Evolutionary conservation across 1,140 invertebrate species (phyloP).

Genomic region (Epicauta chinensis): DNA sequence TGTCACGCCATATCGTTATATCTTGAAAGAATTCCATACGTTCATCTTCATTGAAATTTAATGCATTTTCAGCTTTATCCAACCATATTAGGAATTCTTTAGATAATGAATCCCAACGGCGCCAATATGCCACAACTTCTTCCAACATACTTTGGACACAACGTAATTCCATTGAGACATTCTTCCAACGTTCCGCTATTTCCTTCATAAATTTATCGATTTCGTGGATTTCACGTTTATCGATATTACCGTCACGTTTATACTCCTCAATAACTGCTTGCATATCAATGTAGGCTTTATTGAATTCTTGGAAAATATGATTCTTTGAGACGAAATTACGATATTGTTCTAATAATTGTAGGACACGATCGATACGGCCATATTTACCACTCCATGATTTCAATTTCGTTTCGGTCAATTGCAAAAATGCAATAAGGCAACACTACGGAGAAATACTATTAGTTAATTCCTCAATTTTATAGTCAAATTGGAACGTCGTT

Average conservation of each 20-base stretch:
- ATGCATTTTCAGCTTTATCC: slow-evolving; percentile 66
- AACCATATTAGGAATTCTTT: slow-evolving; percentile 78
- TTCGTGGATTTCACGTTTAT: slow-evolving; percentile 64
- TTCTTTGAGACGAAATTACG: slow-evolving; percentile 86
- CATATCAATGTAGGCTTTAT: slow-evolving; percentile 86
- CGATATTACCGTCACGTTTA: slow-evolving; percentile 76
- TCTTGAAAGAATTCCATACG: slow-evolving; percentile 87
- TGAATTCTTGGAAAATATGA: slow-evolving; percentile 90
- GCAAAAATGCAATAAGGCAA: slow-evolving; percentile 84
- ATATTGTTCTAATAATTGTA: slow-evolving; percentile 80
- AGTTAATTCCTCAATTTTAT: too few species aligned
- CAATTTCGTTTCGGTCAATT: slow-evolving; percentile 82
- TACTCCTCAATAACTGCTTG: slow-evolving; percentile 88
- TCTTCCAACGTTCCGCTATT: slow-evolving; percentile 81
- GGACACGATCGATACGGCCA: slow-evolving; percentile 73
- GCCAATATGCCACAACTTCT: slow-evolving; percentile 84
- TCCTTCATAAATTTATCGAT: slow-evolving; percentile 83
- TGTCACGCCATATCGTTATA: slow-evolving; percentile 83
- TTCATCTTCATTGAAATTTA: slow-evolving; percentile 73
- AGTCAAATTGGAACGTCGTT: too few species aligned
- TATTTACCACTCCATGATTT: slow-evolving; percentile 86
- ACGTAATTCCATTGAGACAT: slow-evolving; percentile 81
- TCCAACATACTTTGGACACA: slow-evolving; percentile 84
- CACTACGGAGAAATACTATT: slow-evolving; percentile 49
- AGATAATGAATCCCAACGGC: slow-evolving; percentile 66